Base-by-base conservation (phyloP, 2,113 vertebrate species). In the Erythrocercus mccallii region DNA sequence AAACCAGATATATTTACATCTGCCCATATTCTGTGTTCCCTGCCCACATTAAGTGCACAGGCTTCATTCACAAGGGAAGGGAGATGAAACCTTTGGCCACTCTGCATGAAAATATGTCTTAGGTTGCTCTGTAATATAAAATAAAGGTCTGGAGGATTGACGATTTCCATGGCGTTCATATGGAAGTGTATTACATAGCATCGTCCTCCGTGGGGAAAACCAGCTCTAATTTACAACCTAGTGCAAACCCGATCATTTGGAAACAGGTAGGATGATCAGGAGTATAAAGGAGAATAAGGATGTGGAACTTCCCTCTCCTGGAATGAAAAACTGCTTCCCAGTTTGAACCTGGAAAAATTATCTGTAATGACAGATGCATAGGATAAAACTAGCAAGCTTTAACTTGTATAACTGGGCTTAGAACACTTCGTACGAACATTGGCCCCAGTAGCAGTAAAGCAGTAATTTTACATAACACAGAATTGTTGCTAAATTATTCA, bases 401-500 rank as follows among this genome's bases (percentile, higher is more conserved):
- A 92, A 92, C 86, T 81, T 94, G 93, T 57, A 1, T 50, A 87
- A 65, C 87, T 65, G 57, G 70, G 91, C 70, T 92, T 69, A 92
- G 80, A 94, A 94, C 58, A 54, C 40, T 94, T 65, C 58, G 70
- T 76, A 91, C 15, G 0, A 95, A 89, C 33, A 33, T 62, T 61
- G 78, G 86, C 73, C 91, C 45, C 83, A 94, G 86, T 83, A 91
- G 81, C 91, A 77, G 58, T 27, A 90, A 58, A 77, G 87, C 87
- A 79, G 74, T 35, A 54, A 92, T 82, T 95, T 93, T 91, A 94
- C 51, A 22, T 80, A 90, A 81, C 79, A 45, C 69, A 51, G 81
- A 82, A 91, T 17, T 50, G 61, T 86, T 88, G 71, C 87, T 96
- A 95, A 92, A 96, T 95, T 95, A 96, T 95, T 95, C 94, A 95